phyloP scores from a whole-genome alignment of 2,113 vertebrate genomes.

The Eidolon helvum region DNA sequence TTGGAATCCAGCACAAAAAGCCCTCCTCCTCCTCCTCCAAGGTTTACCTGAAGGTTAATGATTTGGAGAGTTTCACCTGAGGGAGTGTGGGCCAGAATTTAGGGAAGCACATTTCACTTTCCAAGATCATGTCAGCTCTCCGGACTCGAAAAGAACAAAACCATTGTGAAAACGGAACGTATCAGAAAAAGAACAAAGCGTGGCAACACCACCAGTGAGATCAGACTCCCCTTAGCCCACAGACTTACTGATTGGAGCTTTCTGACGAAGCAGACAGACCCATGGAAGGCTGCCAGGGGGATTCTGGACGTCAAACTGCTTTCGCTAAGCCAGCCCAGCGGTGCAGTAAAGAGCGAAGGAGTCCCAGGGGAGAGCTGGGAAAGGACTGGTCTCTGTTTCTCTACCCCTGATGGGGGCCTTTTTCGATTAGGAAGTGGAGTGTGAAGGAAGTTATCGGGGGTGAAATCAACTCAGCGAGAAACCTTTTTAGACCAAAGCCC shows the following conservation, averaged over 20 bases:
- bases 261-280: conserved; percentile 68
- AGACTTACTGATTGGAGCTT: conserved; percentile 63
- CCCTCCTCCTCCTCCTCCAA: not conserved
- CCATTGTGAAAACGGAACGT: not conserved
- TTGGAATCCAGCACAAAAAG: not conserved
- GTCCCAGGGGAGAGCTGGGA: conserved; percentile 71
- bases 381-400: conserved; percentile 58
- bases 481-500: conserved; percentile 61
- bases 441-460: conserved; percentile 65
- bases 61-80: conserved; percentile 27
- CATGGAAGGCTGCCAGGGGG: conserved; percentile 66
- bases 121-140: conserved; percentile 32
- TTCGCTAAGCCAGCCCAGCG: conserved; percentile 70
- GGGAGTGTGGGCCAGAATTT: not conserved
- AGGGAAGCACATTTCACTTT: not conserved
- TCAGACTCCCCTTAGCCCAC: conserved; percentile 55
- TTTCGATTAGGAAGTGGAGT: conserved; percentile 65
- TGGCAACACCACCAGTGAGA: conserved; percentile 34
- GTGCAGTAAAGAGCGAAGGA: conserved; percentile 57
- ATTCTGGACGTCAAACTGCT: conserved; percentile 70
- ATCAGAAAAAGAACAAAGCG: conserved; percentile 57
- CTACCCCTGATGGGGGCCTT: conserved; percentile 62
- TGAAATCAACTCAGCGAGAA: conserved; percentile 69
- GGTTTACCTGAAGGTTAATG: not conserved
- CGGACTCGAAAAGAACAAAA: not conserved